Base-by-base conservation (phyloP, 1,140 invertebrate species). In the Xylocopa sonorina region DNA sequence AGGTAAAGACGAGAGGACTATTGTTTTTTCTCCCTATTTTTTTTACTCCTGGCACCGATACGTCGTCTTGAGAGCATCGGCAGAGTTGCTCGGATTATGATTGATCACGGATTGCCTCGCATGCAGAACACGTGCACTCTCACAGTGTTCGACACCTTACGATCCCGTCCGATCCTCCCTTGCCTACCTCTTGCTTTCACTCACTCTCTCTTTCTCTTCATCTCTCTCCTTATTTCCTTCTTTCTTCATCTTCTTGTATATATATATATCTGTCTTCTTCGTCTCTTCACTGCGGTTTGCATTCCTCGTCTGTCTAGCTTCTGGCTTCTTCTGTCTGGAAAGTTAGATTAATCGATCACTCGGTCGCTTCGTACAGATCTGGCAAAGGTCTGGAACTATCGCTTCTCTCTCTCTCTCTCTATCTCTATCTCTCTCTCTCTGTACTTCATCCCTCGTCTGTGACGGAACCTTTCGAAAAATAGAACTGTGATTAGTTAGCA, bases 31-130 rank as follows among this genome's bases (percentile, higher is more conserved):
- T 66, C 18, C 38, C 53, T 38, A 32, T 41, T 24, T n/a, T n/a
- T n/a, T n/a, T n/a, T n/a, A n/a, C n/a, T 41, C 75, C 66, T 77
- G 75, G 75, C 75, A 78, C 75, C 53, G 51, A 68, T 67, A 55
- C 50, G 38, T 78, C 77, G 24, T 63, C 77, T 78, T 73, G 77
- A 78, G 77, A 78, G 77, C 77, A 73, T 78, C 68, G 77, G 69
- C 77, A 63, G 57, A 78, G 46, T 43, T 63, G 77, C 68, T 78
- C 77, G n/a, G 16, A 60, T 34, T 60, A 27, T 64, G 41, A 53
- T 72, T 64, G n/a, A 73, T 73, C 68, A 73, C 77, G 58, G 71
- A 3, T 78, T 55, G 53, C 48, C 71, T 80, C 51, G 78, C 78
- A 80, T 75, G 78, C 62, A 29, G 24, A 60, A 80, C 62, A 75